Base-by-base conservation (phyloP, 1,140 invertebrate species). In the Microplitis mediator region DNA sequence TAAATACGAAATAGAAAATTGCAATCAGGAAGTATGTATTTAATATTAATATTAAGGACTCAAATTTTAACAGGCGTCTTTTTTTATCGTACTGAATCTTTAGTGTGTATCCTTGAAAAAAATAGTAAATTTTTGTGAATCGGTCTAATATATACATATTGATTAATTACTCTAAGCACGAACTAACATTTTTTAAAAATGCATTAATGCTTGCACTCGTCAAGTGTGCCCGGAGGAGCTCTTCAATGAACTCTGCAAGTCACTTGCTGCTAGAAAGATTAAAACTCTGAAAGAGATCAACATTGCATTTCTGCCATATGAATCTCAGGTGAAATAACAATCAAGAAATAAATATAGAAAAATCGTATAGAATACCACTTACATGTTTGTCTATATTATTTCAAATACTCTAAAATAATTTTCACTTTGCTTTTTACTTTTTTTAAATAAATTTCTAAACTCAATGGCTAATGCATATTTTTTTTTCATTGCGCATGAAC, bases 201-300 rank as follows among this genome's bases (percentile, higher is more conserved):
- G 74, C 79, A 81, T 85, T 85, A 76, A 84, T 85, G 82, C 84
- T 83, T 85, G 84, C 81, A 85, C 82, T 82, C 68, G 75, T 75
- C 81, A 88, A 95, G 94, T 95, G 73, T 95, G 94, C 85, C 93
- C 93, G 76, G 94, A 95, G 90, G 93, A 95, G 89, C 89, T 95
- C 82, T 95, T 95, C 90, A 98, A 98, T 91, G 96, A 98, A 88
- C 88, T 99, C 82, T 98, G 96, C 91, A 98, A 99, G 89, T 98
- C 97, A 81, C 91, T 93, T 76, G 93, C 93, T 81, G 95, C 95
- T 84, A 95, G 94, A 90, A 97, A 96, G 90, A 97, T 99, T 85
- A 98, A 98, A 92, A 99, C 97, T 69, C 90, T 99, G 82, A 99
- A 99, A 91, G 98, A 99, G 89, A 98, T 99, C 89, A 99, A 99